Evolutionary conservation across 2,888 invertebrate genomes (phyloP), one percentile per base, ranked within the genome.

Genomic region (Clistopyga incitator): DNA sequence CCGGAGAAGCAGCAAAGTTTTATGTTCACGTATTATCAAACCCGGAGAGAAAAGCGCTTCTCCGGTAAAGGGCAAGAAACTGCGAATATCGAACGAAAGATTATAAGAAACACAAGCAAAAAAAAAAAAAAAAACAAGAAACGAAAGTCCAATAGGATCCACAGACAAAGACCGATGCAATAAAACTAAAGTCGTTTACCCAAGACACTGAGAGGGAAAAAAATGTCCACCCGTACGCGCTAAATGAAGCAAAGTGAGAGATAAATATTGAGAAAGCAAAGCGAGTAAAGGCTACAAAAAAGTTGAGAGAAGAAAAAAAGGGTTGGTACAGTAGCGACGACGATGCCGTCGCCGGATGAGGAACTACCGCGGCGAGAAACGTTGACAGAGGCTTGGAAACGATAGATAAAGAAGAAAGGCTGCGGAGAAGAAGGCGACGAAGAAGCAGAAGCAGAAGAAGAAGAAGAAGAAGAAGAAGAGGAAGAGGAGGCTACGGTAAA

Each of bases 341-440:
- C 6, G 61, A 8, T 47, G 25, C 18, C 38, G 64, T 15, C 61
- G n/a, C 34, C 20, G 61, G 61, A 29, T 47, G 50, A 75, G 34
- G 29, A 56, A 15, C 67, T 15, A 56, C 3, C 23, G 18, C n/a
- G 47, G 56, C 50, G 34, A 56, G 61, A 71, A 76, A 64, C 38
- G 70, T n/a, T 25, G 65, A 61, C 23, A 64, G 47, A 70, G 70
- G 64, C 13, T 38, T 78, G 67, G 18, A 64, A 29, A 47, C 25
- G 64, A 77, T 59, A 47, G 81, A 84, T 74, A 78, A 78, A 79
- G 52, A 25, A 75, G 29, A 65, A 78, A 59, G 38, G 68, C 56
- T 42, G 38, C 34, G 42, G 67, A 45, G 67, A 74, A 77, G 54
- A 18, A 47, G 23, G 23, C 45, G 50, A 34, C 18, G 54, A 54